Evolutionary conservation across 1,140 invertebrate species (phyloP).

Genomic region (Megalopta genalis): DNA sequence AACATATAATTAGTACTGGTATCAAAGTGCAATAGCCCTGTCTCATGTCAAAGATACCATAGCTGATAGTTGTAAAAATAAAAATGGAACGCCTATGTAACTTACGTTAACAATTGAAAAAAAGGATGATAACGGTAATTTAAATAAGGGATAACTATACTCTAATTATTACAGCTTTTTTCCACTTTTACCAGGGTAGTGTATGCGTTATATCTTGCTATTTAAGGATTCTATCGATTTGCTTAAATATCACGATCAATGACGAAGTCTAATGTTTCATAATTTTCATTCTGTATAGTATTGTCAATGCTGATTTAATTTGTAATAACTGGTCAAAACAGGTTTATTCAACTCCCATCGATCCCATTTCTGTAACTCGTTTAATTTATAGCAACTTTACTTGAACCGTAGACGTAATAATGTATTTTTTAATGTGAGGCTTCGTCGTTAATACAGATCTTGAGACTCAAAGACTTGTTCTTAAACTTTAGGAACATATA

Average conservation of each 20-base stretch:
- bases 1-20: constrained; percentile 39
- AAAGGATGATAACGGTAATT: constrained; percentile 62
- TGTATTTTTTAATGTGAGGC: constrained; percentile 34
- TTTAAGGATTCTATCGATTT: constrained; percentile 40
- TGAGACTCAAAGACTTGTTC: constrained; percentile 49
- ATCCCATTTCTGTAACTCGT: background rate
- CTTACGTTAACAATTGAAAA: constrained; percentile 65
- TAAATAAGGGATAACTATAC: constrained; percentile 64
- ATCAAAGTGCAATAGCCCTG: constrained; percentile 66
- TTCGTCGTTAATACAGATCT: constrained; percentile 43
- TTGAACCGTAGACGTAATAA: constrained; percentile 3
- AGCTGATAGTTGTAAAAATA: constrained; percentile 49
- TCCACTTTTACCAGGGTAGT: constrained; percentile 61
- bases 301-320: background rate
- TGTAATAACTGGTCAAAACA: background rate
- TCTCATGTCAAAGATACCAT: constrained; percentile 55
- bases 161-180: constrained; percentile 57
- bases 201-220: constrained; percentile 46
- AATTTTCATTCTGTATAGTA: constrained; percentile 7
- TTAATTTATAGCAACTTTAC: constrained; percentile 21
- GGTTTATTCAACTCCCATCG: background rate
- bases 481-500: constrained; percentile 41
- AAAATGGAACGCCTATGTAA: constrained; percentile 59
- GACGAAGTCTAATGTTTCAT: constrained; percentile 9
- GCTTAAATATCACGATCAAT: constrained; percentile 32